These are phyloP conservation scores for Lordiphosa fenestrarum DNA, from an alignment of 2,888 invertebrate genomes.

Conservation along the genomic window DNA sequence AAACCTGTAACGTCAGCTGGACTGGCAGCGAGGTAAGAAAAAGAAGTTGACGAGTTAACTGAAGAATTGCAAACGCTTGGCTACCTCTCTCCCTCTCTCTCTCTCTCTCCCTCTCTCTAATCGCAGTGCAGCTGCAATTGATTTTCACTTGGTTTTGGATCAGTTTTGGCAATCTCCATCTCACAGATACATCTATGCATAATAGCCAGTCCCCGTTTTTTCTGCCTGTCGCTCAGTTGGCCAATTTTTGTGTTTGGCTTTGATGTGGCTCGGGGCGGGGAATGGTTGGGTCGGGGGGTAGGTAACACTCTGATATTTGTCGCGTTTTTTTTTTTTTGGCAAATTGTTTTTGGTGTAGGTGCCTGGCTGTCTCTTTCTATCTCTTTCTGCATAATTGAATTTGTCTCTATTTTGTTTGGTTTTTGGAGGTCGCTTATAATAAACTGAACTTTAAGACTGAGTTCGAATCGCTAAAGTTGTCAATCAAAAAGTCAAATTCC, in stretches of 20 bases:
- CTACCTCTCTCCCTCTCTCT: not conserved
- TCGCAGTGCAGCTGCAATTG: slow-evolving; percentile 37
- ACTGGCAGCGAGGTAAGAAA: slow-evolving; percentile 14
- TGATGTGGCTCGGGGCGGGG: not conserved
- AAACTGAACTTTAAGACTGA: slow-evolving; percentile 58
- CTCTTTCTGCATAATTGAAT: slow-evolving; percentile 55
- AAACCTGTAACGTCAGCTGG: slow-evolving; percentile 71
- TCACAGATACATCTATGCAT: slow-evolving; percentile 9
- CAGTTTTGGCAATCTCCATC: slow-evolving; percentile 42
- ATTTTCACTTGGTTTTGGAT: slow-evolving; percentile 54
- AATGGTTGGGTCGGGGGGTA: slow-evolving; percentile 5
- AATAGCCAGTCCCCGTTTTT: slow-evolving; percentile 53
- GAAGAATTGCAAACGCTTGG: slow-evolving; percentile 50
- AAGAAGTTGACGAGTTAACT: slow-evolving; percentile 41
- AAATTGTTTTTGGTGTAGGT: slow-evolving; percentile 55
- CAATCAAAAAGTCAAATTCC: slow-evolving; percentile 75
- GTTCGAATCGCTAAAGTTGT: slow-evolving; percentile 55
- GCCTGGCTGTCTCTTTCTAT: slow-evolving; percentile 32
- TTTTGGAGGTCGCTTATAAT: slow-evolving; percentile 50
- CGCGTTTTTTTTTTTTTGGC: slow-evolving; percentile 49
- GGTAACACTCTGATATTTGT: slow-evolving; percentile 72
- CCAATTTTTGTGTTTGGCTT: slow-evolving; percentile 35
- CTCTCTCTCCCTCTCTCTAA: slow-evolving; percentile 16
- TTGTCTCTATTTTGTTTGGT: slow-evolving; percentile 10
- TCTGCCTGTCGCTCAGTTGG: slow-evolving; percentile 44